Percentiles rank a stretch among this genome's conserved stretches.
phyloP scores from a whole-genome alignment of 2,888 invertebrate species.

The Drosophila koepferae region DNA sequence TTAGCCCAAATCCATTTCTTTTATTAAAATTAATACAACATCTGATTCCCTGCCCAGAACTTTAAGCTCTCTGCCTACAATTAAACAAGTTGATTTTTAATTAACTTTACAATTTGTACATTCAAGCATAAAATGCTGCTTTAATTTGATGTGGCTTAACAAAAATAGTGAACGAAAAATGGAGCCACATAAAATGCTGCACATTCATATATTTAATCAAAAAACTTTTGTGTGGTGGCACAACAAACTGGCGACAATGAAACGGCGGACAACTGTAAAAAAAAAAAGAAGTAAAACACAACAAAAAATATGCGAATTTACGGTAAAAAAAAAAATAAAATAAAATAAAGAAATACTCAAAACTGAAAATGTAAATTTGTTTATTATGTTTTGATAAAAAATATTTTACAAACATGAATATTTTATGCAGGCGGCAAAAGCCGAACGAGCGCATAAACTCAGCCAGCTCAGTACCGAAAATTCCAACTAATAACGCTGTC shows the following conservation, averaged over 20 bases:
- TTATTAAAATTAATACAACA: neutral
- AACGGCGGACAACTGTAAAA: slow-evolving; percentile 23
- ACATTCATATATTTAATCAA: slow-evolving; percentile 62
- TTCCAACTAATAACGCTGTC: slow-evolving; percentile 75
- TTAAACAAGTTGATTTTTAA: slow-evolving; percentile 11
- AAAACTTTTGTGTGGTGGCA: slow-evolving; percentile 51
- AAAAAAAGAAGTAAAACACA: slow-evolving; percentile 1
- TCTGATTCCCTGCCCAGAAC: too few species aligned
- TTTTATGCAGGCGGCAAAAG: slow-evolving; percentile 52
- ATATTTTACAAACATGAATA: slow-evolving; percentile 66
- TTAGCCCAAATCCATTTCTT: too few species aligned
- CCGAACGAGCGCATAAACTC: slow-evolving; percentile 25
- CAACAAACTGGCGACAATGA: slow-evolving; percentile 35
- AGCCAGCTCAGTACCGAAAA: slow-evolving; percentile 22
- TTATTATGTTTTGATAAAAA: slow-evolving; percentile 73
- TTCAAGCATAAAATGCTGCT: slow-evolving; percentile 43
- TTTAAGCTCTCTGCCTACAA: neutral
- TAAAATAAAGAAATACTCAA: slow-evolving; percentile 15
- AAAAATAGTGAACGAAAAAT: slow-evolving; percentile 31
- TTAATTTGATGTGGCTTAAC: slow-evolving; percentile 40
- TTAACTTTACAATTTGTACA: slow-evolving; percentile 14
- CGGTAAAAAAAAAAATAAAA: slow-evolving; percentile 1
- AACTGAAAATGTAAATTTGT: slow-evolving; percentile 73
- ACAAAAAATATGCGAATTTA: slow-evolving; percentile 17
- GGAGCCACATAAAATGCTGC: slow-evolving; percentile 16